Percentiles rank a stretch among this genome's conserved stretches.
These are phyloP conservation scores for Microtus montanus DNA, from an alignment of 2,113 vertebrate genomes.

Conservation along the genomic window DNA sequence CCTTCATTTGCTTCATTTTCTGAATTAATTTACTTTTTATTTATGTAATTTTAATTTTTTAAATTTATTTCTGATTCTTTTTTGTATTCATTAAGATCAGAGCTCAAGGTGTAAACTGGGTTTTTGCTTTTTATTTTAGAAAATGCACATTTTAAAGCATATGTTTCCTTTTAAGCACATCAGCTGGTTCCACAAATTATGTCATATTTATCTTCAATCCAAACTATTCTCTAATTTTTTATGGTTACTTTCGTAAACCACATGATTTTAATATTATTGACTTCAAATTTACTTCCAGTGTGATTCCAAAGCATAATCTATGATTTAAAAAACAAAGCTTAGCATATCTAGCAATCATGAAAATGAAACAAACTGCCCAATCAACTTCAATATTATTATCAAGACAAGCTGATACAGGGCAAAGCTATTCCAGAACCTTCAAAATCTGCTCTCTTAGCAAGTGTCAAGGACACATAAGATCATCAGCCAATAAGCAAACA, in stretches of 20 bases:
- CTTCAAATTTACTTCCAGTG: conserved; percentile 15
- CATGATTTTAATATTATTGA: neutral
- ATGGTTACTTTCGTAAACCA: neutral
- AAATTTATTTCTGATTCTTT: neutral
- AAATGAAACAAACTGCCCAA: neutral
- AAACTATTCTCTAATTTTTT: neutral
- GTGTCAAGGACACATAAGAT: neutral
- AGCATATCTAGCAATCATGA: neutral
- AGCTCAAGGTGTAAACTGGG: conserved; percentile 20
- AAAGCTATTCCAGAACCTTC: neutral
- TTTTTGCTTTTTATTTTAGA: conserved; percentile 18
- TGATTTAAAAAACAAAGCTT: neutral
- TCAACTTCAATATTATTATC: neutral
- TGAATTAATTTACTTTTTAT: neutral
- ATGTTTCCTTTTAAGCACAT: neutral
- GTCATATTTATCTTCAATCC: neutral
- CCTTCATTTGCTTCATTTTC: neutral
- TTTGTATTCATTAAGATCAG: conserved; percentile 5
- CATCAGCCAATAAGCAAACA: neutral
- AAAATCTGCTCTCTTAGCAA: neutral
- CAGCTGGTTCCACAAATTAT: neutral
- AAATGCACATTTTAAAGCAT: neutral
- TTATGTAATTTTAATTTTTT: too few relatives aligned
- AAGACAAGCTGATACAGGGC: neutral
- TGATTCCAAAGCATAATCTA: neutral